These are phyloP conservation scores for Gavialis gangeticus DNA, from an alignment of 2,113 vertebrate species.

Conservation along the genomic window DNA sequence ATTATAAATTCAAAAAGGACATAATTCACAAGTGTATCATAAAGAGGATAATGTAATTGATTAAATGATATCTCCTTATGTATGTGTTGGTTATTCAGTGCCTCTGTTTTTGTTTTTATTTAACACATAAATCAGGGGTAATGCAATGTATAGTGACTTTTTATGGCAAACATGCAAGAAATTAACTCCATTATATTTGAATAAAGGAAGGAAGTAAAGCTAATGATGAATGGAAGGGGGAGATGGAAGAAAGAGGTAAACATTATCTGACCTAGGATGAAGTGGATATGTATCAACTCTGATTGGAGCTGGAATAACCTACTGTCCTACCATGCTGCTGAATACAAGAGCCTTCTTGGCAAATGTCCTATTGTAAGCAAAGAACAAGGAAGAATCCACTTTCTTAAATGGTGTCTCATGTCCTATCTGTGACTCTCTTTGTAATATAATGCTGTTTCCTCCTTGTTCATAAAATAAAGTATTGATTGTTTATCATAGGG, in stretches of 20 bases:
- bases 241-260: conserved; percentile 23
- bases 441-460: not conserved
- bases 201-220: conserved; percentile 2
- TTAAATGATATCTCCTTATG: conserved; percentile 48
- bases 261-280: not conserved
- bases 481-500: not conserved
- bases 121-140: conserved; percentile 51
- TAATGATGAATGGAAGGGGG: conserved; percentile 29
- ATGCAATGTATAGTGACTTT: conserved; percentile 16
- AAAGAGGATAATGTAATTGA: conserved; percentile 58
- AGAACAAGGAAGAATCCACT: not conserved
- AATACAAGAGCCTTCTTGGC: not conserved
- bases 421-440: not conserved
- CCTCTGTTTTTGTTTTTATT: conserved; percentile 43
- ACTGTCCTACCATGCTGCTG: not conserved
- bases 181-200: not conserved
- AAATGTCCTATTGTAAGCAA: not conserved
- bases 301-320: not conserved
- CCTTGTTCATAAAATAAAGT: not conserved
- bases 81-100: conserved; percentile 45
- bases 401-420: not conserved
- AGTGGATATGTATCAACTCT: not conserved
- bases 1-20: conserved; percentile 64
- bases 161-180: conserved; percentile 42
- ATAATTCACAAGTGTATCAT: conserved; percentile 59